Evolutionary conservation across 37 sponge, comb jelly and placozoan species (phyloP).

Genomic region (Crambe crambe): DNA sequence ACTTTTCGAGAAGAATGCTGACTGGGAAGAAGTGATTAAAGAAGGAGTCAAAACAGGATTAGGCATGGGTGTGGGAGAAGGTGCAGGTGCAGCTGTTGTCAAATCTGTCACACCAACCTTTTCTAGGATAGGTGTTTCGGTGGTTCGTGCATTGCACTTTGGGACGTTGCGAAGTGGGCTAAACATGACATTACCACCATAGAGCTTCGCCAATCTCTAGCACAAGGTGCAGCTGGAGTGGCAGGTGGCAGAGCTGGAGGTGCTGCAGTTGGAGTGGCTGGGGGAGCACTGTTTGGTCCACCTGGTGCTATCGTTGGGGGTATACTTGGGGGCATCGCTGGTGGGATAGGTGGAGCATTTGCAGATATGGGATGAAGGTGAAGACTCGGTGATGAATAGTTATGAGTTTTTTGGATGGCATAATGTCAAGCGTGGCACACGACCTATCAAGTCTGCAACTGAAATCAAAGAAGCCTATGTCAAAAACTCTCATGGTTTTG

Average conservation of each 20-base stretch:
- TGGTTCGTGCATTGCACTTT: neutral
- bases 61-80: neutral
- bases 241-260: neutral
- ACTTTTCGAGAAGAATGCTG: no score
- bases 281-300: neutral
- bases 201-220: neutral
- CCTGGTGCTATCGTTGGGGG: neutral
- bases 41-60: no score
- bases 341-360: neutral
- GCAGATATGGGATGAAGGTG: conserved; percentile 5
- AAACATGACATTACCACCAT: neutral
- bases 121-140: neutral
- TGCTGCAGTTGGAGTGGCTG: neutral
- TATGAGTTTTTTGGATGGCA: neutral
- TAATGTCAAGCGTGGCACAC: neutral
- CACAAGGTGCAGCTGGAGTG: neutral
- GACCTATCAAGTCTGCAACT: no score
- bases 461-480: no score
- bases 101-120: neutral
- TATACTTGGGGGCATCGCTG: neutral
- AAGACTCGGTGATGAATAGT: neutral
- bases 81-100: neutral
- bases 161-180: neutral
- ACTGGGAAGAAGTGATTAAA: no score
- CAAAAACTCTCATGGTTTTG: no score